Base-by-base conservation (phyloP, 2,888 invertebrate species). In the Tetragonula carbonaria region DNA sequence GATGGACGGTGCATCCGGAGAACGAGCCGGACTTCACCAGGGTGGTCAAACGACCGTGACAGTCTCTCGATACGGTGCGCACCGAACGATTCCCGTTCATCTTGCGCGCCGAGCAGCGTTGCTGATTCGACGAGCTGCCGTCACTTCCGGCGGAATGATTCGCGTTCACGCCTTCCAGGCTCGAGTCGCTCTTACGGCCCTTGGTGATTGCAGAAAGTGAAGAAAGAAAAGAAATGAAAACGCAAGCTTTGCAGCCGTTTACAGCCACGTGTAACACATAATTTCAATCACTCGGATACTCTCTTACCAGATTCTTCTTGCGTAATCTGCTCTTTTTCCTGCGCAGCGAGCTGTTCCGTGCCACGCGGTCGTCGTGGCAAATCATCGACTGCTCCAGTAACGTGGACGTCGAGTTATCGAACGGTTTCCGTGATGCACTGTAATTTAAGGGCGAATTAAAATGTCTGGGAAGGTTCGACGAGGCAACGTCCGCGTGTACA, bases 11-110 rank as follows among this genome's bases (percentile, higher is more conserved):
- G 95, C 95, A 95, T 23, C 97, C 97, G 76, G 97, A 97, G 95
- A 97, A 97, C 13, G 97, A 97, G 65, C 97, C 96, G 0, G 97
- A 97, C 95, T 97, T 97, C 28, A 97, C 96, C 73, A 97, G 93
- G 62, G 96, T 95, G 84, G 92, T 93, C 84, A 91, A 91, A 88
- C 89, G 94, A 68, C 94, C 93, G 85, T 93, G 91, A 74, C 88
- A 93, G 71, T 92, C 93, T 68, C 89, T 90, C 78, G 89, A 84
- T 78, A 90, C 90, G 86, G 86, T 90, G 5, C 93, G 91, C 66
- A 89, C 80, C n/a, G 85, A 66, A 8, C 88, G 89, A 71, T 59
- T 81, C 28, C 74, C 70, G 76, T 66, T 87, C n/a, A 88, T 74
- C 82, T 92, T 93, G 11, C 92, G 90, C 8, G 78, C 90, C 51